A percentile compares a stretch with the other conserved stretches of the same genome.
Conservation (phyloP, 2,797 vertebrate species). For the Urocyon cinereoargenteus region DNA sequence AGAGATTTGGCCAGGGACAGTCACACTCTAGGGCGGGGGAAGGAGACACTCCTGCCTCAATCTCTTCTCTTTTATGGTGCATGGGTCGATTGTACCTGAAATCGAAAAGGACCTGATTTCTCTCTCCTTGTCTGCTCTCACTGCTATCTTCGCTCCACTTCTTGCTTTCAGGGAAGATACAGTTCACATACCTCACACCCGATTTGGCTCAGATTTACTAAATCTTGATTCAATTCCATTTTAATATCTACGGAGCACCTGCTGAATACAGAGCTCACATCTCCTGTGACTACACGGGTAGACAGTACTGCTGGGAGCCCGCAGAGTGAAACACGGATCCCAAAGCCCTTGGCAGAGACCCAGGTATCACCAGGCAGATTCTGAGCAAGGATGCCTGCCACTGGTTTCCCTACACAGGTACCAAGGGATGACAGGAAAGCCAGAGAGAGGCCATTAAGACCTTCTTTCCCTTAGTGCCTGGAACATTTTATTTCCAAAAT, state of each 20-base stretch:
- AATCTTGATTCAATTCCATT: background rate
- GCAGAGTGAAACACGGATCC: background rate
- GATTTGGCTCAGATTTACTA: background rate
- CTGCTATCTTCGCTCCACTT: background rate
- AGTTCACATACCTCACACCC: background rate
- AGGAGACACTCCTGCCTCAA: background rate
- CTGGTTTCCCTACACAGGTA: background rate
- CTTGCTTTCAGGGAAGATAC: background rate
- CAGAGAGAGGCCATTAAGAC: background rate
- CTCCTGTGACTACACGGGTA: background rate
- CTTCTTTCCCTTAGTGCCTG: background rate
- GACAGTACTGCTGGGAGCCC: background rate
- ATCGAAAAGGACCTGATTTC: background rate
- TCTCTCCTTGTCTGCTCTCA: background rate
- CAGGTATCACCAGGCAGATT: background rate
- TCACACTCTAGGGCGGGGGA: background rate
- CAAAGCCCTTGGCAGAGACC: background rate
- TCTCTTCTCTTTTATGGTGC: background rate
- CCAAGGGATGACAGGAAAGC: background rate
- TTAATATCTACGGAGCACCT: background rate
- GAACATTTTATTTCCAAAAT: slow-evolving; percentile 72
- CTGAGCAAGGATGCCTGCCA: background rate
- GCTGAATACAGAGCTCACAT: background rate
- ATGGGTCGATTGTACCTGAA: too few relatives aligned
- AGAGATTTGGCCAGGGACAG: background rate